Conservation (phyloP, 2,888 invertebrate genomes). For the Deilephila porcellus region DNA sequence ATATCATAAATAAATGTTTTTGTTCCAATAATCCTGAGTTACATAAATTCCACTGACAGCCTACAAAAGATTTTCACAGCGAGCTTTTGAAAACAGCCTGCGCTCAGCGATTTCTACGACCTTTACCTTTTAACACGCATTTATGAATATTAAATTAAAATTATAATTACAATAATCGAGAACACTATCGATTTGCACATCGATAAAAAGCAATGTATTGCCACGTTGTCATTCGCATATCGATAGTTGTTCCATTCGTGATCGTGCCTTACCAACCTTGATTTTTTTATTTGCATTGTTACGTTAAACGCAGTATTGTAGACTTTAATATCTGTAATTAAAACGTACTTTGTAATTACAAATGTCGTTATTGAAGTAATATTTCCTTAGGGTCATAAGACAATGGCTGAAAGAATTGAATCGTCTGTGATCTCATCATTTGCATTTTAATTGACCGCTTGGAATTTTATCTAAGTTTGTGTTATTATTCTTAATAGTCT, state of each 20-base stretch:
- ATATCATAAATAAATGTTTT: neutral
- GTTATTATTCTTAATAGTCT: neutral
- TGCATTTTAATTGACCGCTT: conserved; percentile 7
- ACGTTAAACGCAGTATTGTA: conserved; percentile 19
- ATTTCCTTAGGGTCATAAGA: conserved; percentile 14
- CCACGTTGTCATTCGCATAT: neutral
- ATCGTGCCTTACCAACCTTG: conserved; percentile 9
- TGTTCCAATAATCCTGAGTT: no score
- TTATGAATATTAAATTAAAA: conserved; percentile 1
- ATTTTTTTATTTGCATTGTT: conserved; percentile 22
- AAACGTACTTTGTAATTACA: neutral
- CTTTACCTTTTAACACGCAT: neutral
- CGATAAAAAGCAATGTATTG: neutral
- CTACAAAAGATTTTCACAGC: no score
- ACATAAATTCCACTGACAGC: no score
- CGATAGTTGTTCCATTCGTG: conserved; percentile 16
- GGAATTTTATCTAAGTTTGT: neutral
- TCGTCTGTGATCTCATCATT: neutral
- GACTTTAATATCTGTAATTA: conserved; percentile 9
- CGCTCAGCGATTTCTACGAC: no score
- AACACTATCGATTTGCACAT: neutral
- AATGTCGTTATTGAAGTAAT: conserved; percentile 4
- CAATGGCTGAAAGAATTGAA: neutral
- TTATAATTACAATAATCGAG: neutral
- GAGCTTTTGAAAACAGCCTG: no score